A percentile compares a stretch with the other conserved stretches of the same genome.
Evolutionary conservation across 2,888 invertebrate genomes (phyloP).

Genomic region (Cryptops parisi): DNA sequence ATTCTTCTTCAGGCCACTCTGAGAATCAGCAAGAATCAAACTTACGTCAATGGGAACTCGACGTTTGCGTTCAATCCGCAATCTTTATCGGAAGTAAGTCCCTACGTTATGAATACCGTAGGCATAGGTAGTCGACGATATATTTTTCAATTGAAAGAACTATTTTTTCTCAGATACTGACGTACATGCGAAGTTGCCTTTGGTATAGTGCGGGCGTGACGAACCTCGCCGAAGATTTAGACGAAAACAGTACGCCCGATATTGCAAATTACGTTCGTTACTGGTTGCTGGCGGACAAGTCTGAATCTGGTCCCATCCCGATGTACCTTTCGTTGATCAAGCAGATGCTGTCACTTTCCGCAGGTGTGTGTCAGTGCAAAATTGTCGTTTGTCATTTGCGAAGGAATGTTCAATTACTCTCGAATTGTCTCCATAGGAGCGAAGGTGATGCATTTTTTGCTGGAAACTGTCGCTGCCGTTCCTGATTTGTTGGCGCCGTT

Average conservation of each 20-base stretch:
- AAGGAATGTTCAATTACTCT: too few species aligned
- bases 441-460: slow-evolving; percentile 51
- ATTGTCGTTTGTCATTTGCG: too few species aligned
- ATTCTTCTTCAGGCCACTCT: too few species aligned
- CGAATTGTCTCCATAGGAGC: too few species aligned
- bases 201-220: slow-evolving; percentile 41
- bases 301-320: slow-evolving; percentile 25
- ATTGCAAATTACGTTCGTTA: slow-evolving; percentile 31
- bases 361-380: too few species aligned
- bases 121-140: too few species aligned
- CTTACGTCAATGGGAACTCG: slow-evolving; percentile 26
- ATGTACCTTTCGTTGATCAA: slow-evolving; percentile 27
- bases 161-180: slow-evolving; percentile 45
- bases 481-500: slow-evolving; percentile 50
- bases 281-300: slow-evolving; percentile 47
- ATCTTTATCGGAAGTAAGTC: slow-evolving; percentile 55
- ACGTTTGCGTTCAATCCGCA: slow-evolving; percentile 51
- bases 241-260: slow-evolving; percentile 25
- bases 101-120: neutral
- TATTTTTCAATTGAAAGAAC: too few species aligned
- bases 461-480: slow-evolving; percentile 70
- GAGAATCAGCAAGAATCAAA: slow-evolving; percentile 24
- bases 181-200: slow-evolving; percentile 65
- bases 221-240: neutral
- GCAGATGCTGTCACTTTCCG: slow-evolving; percentile 23